Evolutionary conservation across 2,888 invertebrate genomes (phyloP), one percentile per base, ranked within the genome.

Genomic region (Spilosoma lubricipeda): DNA sequence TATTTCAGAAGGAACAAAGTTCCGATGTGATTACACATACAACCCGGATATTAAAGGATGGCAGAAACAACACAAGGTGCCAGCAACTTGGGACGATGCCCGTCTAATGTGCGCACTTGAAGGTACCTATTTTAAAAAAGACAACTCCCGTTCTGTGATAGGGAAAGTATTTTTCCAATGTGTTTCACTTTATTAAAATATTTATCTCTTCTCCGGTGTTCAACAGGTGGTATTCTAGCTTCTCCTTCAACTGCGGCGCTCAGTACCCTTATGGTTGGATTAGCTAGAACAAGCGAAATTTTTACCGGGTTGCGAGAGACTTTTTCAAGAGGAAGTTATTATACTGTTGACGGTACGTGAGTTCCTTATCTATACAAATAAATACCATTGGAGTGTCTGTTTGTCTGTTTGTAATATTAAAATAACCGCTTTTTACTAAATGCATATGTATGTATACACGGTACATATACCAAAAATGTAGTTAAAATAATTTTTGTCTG

Each of bases 81-180:
- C 88, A 2, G 82, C 88, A 0, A 82, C 77, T 27, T 89, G 87
- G 87, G 65, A 70, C 15, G 86, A 89, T 42, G 89, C 89, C 11
- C 78, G 87, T 0, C 76, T 88, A 9, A 79, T 85, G 72, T 89
- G 89, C 71, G 79, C 85, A 20, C 76, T 87, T 23, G 88, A 89
- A 85, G 88, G 87, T 88, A 80, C 71, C 27, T 56, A 8, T 56
- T 45, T 36, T 4, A 36, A 36, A 36, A 36, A 36, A 36, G 8
- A 36, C 36, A 39, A 39, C 39, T 39, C 11, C 39, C 11, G 11
- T 2, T 39, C 39, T 39, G 9, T 39, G 1, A 11, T 39, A 39
- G 11, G 39, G 11, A 11, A 39, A 39, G 39, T 39, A 39, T 39
- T 39, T 39, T 39, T 11, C 39, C 11, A 45, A 45, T 27, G 15